Evolutionary conservation across 2,888 invertebrate species (phyloP), one percentile per base, ranked within the genome.

Genomic region (Julus scanicus): DNA sequence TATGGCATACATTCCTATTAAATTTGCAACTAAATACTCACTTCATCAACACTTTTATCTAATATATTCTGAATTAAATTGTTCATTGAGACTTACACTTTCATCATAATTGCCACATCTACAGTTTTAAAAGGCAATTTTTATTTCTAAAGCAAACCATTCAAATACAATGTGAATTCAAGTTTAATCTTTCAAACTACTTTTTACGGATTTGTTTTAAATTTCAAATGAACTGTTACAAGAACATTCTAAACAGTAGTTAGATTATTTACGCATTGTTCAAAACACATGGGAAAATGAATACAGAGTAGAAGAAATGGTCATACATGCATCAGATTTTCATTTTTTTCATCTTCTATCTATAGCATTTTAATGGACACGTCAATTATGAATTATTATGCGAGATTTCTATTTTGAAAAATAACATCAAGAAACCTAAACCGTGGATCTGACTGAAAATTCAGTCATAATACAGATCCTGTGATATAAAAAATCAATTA

Each of bases 131-230:
- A 80, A 80, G 80, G 80, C 80, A 80, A 37, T 80, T 37, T 80
- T 80, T 80, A 80, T 80, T 80, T 80, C 80, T 80, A 80, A 44
- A 80, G 80, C 80, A 80, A 80, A 80, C 80, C 37, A 80, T 80
- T 80, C 80, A 80, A 80, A 29, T 80, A 80, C 80, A 80, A 80
- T 29, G 37, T 37, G 37, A 80, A 80, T 37, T 80, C 11, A 13
- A 80, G 37, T 13, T 80, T 37, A 37, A 80, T 80, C 29, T 71
- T 71, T 71, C 71, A 71, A 71, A 71, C 80, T 80, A 80, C 80
- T 80, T 80, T 20, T 71, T 29, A 71, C n/a, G 37, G 37, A 80
- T 37, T 29, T 80, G 29, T 29, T 80, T 80, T 13, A 80, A 80
- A 37, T 80, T 80, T 80, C 80, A 80, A 80, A 37, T 37, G 37